A percentile compares a stretch with the other conserved stretches of the same genome.
Conservation (phyloP, 2,888 invertebrate genomes). For the Chloromyia formosa region DNA sequence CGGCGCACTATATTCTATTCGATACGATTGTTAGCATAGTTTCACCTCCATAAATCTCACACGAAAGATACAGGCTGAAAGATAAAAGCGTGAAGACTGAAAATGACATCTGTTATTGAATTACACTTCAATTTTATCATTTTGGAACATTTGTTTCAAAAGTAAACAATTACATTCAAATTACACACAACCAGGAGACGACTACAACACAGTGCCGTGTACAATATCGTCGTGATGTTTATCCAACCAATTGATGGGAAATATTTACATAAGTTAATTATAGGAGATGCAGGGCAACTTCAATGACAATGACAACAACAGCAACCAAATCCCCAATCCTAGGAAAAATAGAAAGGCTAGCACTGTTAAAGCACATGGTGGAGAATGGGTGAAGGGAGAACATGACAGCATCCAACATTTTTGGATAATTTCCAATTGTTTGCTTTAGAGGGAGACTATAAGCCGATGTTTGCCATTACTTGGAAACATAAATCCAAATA, state of each 20-base stretch:
- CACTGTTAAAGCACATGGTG: neutral
- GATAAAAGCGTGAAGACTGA: slow-evolving; percentile 46
- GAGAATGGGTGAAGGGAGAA: neutral
- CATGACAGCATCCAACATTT: slow-evolving; percentile 19
- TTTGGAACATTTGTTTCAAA: slow-evolving; percentile 50
- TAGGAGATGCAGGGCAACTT: slow-evolving; percentile 35
- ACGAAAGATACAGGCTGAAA: neutral
- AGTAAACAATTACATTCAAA: slow-evolving; percentile 51
- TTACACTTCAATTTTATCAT: slow-evolving; percentile 50
- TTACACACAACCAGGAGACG: slow-evolving; percentile 44
- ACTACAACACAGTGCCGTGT: slow-evolving; percentile 11
- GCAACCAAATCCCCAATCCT: neutral
- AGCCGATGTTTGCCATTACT: slow-evolving; percentile 33
- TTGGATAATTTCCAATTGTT: slow-evolving; percentile 23
- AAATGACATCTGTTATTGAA: slow-evolving; percentile 51
- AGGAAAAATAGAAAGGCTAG: no score
- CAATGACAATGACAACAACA: slow-evolving; percentile 17
- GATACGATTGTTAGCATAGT: no score
- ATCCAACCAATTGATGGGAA: slow-evolving; percentile 49
- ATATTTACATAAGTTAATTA: slow-evolving; percentile 51
- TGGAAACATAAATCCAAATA: slow-evolving; percentile 35
- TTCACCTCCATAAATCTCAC: neutral
- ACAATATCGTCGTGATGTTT: slow-evolving; percentile 44
- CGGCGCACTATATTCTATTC: no score
- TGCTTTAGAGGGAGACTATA: slow-evolving; percentile 22